Conservation (phyloP, 2,888 invertebrate species). For the Drosophila trichaetosa region DNA sequence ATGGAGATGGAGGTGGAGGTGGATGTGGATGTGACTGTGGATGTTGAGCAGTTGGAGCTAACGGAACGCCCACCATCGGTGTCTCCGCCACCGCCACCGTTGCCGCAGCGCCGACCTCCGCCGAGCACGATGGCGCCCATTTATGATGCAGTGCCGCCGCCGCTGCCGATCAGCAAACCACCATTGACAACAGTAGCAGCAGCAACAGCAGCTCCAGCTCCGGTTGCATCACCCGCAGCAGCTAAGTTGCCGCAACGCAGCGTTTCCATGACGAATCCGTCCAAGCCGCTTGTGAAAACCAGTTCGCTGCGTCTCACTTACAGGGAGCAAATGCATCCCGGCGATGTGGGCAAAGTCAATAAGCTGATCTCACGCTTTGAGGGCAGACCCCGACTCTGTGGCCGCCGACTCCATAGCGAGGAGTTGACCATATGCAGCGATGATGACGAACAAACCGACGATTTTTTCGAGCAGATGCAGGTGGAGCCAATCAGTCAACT, state of each 20-base stretch:
- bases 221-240: slow-evolving; percentile 8
- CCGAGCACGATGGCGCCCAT: slow-evolving; percentile 40
- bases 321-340: slow-evolving; percentile 82
- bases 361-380: slow-evolving; percentile 83
- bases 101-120: slow-evolving; percentile 68
- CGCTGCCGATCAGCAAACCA: slow-evolving; percentile 65
- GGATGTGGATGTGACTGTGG: slow-evolving; percentile 2
- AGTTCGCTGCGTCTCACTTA: slow-evolving; percentile 82
- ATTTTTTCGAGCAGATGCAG: not conserved
- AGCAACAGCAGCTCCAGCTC: not conserved
- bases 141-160: slow-evolving; percentile 66
- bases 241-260: slow-evolving; percentile 68
- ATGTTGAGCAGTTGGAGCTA: not conserved
- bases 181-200: slow-evolving; percentile 35
- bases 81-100: slow-evolving; percentile 77
- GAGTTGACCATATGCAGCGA: slow-evolving; percentile 65
- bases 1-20: slow-evolving; percentile 42
- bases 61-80: slow-evolving; percentile 68
- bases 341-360: slow-evolving; percentile 83
- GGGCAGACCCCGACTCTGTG: slow-evolving; percentile 58
- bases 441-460: slow-evolving; percentile 51
- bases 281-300: slow-evolving; percentile 83
- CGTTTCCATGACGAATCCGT: slow-evolving; percentile 71
- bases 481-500: slow-evolving; percentile 24
- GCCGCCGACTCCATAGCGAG: slow-evolving; percentile 60